Evolutionary conservation across 2,888 invertebrate species (phyloP), one percentile per base, ranked within the genome.

Genomic region (Fabriciana adippe): DNA sequence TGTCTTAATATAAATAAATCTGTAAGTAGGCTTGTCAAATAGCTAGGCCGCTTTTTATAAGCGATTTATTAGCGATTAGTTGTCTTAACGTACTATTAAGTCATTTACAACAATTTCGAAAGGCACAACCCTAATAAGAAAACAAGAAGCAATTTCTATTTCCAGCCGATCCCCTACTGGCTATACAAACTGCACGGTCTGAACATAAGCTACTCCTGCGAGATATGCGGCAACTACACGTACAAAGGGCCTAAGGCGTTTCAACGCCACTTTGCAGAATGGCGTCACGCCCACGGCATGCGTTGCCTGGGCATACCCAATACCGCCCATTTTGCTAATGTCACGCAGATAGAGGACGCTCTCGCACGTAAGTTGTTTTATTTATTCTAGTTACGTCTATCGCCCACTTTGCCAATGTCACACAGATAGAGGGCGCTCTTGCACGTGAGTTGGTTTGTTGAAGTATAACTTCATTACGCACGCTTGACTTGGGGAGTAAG

Each of bases 161-260:
- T 78, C 6, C 82, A 92, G 92, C 92, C 92, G 0, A 92, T 92
- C 62, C 99, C 99, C 0, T 99, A 99, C 89, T 99, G 99, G 99
- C 88, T 99, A 66, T 99, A 99, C 92, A 99, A 99, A 87, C 93
- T 99, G 6, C 99, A 99, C 83, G 99, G 99, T 0, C 93, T 99
- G 13, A 99, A 99, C 87, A 99, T 99, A 72, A 99, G 98, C 84
- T 99, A 99, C 87, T 98, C 97, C 69, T 99, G 99, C 86, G 99
- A 99, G 89, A 99, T 99, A 74, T 99, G 99, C 86, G 99, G 99
- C 31, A 99, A 99, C 92, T 98, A 97, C 81, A 97, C 98, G 0
- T 99, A 99, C 91, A 99, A 97, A 82, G 99, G 99, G 0, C 99
- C 99, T 0, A 99, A 99, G 88, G 99, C 99, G 21, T 99, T 99